Evolutionary conservation across 2,888 invertebrate species (phyloP), one percentile per base, ranked within the genome.

Genomic region (Diplolepis rosae): DNA sequence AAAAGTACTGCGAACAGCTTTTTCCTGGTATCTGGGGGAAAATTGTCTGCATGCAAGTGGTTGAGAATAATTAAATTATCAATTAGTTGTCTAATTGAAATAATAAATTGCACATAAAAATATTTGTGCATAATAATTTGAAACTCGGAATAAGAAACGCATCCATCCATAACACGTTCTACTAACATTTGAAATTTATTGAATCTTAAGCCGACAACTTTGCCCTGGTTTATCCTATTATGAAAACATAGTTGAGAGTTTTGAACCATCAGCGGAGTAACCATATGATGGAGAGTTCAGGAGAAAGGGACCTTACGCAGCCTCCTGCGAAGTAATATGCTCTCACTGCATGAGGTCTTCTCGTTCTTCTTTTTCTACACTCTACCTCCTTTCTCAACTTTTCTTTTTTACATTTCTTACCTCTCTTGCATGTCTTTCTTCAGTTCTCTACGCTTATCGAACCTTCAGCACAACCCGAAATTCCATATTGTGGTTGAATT

Each of bases 271-370:
- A 77, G 74, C 73, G 79, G 76, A 61, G 56, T 61, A 61, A 61
- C 61, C 61, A 39, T 61, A 56, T 56, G 56, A 56, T 56, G 56
- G 72, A 72, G 71, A 72, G 72, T 70, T 66, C 69, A 73, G 66
- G 72, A 71, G 76, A 73, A 74, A 72, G 74, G 73, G 68, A 74
- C 77, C 74, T 70, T 72, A 79, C 80, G 79, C 79, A 81, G 80
- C 83, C 83, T 84, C 82, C 83, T 84, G 85, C 82, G 79, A 85
- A 85, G 85, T 85, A 85, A 85, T 85, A 85, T 85, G 82, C 85
- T 84, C 85, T 83, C 85, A 76, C 85, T 77, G 80, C 85, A 84
- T 82, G 86, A 82, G 82, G 85, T 85, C 85, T 72, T 75, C 75
- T 77, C 71, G 69, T 74, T 70, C 75, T 74, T 71, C 71, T 39